These are phyloP conservation scores for Oryzias melastigma DNA, from an alignment of 2,113 vertebrate species.

Conservation along the genomic window DNA sequence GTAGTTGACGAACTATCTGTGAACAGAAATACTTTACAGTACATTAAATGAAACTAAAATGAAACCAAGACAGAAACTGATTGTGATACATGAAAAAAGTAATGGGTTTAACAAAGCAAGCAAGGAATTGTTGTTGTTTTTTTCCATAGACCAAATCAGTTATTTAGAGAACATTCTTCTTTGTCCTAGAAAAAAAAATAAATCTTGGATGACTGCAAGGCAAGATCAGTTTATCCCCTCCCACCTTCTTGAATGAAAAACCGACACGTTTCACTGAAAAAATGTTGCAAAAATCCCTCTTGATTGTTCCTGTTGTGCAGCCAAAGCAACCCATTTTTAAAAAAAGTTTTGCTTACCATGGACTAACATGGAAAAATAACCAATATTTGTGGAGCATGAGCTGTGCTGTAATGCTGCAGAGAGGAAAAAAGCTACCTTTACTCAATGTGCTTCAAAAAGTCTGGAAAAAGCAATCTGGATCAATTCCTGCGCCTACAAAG, in stretches of 20 bases:
- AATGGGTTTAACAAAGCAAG: too few relatives aligned
- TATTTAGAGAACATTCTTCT: too few relatives aligned
- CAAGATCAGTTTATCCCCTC: too few relatives aligned
- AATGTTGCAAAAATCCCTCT: neutral
- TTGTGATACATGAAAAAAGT: too few relatives aligned
- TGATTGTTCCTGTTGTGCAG: neutral
- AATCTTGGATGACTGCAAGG: too few relatives aligned
- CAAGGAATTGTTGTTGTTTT: too few relatives aligned
- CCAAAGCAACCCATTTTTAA: neutral
- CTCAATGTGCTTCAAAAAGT: neutral
- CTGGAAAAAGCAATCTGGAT: neutral
- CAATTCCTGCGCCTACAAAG: neutral
- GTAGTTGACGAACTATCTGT: neutral
- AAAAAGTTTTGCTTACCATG: neutral
- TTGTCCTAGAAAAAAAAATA: too few relatives aligned
- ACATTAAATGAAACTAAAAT: neutral
- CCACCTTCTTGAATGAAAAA: neutral
- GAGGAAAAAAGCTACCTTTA: too few relatives aligned
- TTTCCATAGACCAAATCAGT: too few relatives aligned
- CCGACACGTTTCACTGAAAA: neutral
- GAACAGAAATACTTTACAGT: conserved; percentile 22
- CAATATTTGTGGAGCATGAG: neutral
- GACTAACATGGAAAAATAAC: neutral
- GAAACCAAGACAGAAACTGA: too few relatives aligned
- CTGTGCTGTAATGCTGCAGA: neutral